Conservation (phyloP, 2,888 invertebrate species). For the Oscheius sp. region DNA sequence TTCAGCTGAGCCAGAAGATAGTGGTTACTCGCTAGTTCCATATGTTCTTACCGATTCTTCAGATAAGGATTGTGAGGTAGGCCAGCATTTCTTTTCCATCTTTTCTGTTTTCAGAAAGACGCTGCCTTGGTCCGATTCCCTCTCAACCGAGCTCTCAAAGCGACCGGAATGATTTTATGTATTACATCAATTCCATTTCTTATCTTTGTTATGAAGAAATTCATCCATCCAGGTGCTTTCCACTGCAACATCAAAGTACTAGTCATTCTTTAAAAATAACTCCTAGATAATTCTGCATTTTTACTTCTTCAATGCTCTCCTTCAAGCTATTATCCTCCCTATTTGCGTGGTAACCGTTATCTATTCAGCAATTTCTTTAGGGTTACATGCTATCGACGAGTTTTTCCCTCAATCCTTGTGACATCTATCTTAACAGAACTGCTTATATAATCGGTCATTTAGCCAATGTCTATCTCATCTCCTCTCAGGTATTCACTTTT, state of each 20-base stretch:
- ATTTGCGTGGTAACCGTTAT: not conserved
- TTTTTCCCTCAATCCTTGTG: not conserved
- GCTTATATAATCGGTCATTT: not conserved
- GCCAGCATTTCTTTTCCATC: not conserved
- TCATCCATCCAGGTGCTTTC: not conserved
- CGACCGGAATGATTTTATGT: not conserved
- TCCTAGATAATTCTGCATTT: not conserved
- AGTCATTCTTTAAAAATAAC: no score
- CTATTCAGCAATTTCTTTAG: no score
- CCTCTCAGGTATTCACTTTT: not conserved
- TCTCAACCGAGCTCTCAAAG: not conserved
- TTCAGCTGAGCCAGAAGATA: no score
- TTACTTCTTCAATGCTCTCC: slow-evolving; percentile 9
- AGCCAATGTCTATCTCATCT: not conserved
- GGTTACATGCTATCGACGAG: not conserved
- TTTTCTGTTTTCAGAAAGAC: slow-evolving; percentile 1
- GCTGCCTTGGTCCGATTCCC: slow-evolving; percentile 6
- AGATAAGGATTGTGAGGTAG: not conserved
- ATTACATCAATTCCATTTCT: not conserved
- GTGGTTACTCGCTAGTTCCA: no score
- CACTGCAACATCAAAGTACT: slow-evolving; percentile 13
- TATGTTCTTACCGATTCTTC: no score
- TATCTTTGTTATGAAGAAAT: not conserved
- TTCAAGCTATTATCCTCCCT: not conserved
- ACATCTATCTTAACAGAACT: not conserved